Conservation (phyloP, 2,797 vertebrate species). For the Darevskia mixta region DNA sequence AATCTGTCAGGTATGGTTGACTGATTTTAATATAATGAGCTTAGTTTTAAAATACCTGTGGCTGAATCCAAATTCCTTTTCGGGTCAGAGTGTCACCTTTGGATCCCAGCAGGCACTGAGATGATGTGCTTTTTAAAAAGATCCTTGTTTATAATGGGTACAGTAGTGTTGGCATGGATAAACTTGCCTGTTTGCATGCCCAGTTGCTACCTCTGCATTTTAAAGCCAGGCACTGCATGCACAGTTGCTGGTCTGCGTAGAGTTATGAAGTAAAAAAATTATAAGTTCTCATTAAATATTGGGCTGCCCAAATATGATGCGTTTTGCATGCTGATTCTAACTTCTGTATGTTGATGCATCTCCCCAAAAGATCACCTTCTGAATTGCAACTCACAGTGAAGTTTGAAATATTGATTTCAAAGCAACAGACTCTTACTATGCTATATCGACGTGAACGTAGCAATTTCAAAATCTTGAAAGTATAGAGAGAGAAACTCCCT, state of each 20-base stretch:
- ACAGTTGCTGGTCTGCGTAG: background rate
- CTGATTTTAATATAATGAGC: slow-evolving; percentile 44
- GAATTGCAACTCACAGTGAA: slow-evolving; percentile 11
- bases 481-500: background rate
- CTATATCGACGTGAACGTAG: background rate
- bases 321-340: slow-evolving; percentile 17
- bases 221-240: slow-evolving; percentile 26
- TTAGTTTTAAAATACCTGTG: background rate
- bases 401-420: slow-evolving; percentile 24
- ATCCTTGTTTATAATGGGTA: slow-evolving; percentile 28
- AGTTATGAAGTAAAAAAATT: slow-evolving; percentile 11
- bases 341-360: background rate
- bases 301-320: background rate
- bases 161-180: slow-evolving; percentile 22
- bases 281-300: background rate
- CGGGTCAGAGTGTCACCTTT: background rate
- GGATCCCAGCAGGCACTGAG: slow-evolving; percentile 4
- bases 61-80: background rate
- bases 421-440: background rate
- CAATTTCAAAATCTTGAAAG: background rate
- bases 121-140: background rate
- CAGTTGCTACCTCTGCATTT: slow-evolving; percentile 27
- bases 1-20: slow-evolving; percentile 80
- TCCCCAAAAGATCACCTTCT: background rate
- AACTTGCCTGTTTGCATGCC: slow-evolving; percentile 23